Evolutionary conservation across 2,113 vertebrate genomes (phyloP).

Genomic region (Tachysurus vachellii): DNA sequence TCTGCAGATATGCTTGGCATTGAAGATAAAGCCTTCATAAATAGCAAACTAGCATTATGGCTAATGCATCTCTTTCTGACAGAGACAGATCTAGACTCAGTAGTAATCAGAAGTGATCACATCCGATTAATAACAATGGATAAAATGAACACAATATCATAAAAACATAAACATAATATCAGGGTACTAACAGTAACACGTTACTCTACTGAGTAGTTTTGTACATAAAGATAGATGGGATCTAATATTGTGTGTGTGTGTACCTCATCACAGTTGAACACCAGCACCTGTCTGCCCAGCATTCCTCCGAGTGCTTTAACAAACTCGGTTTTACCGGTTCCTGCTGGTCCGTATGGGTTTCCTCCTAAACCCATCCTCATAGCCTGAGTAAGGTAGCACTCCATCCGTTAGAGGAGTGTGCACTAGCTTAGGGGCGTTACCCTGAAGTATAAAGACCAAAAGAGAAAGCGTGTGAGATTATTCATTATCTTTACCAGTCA

Average conservation of each 20-base stretch:
- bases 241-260: slow-evolving; percentile 19
- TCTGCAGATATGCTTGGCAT: too few relatives aligned
- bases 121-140: too few relatives aligned
- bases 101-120: too few relatives aligned
- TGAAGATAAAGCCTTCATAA: too few relatives aligned
- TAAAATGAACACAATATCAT: too few relatives aligned
- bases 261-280: slow-evolving; percentile 99
- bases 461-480: background rate
- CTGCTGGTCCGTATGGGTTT: slow-evolving; percentile 95
- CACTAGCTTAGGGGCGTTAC: slow-evolving; percentile 93
- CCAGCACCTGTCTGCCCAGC: slow-evolving; percentile 94
- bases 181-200: too few relatives aligned
- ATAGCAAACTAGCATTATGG: too few relatives aligned
- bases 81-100: too few relatives aligned
- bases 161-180: too few relatives aligned
- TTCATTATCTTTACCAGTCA: background rate
- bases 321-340: slow-evolving; percentile 98
- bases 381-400: slow-evolving; percentile 95
- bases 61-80: too few relatives aligned
- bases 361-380: slow-evolving; percentile 97
- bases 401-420: slow-evolving; percentile 96
- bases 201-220: too few relatives aligned
- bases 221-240: too few relatives aligned
- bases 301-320: slow-evolving; percentile 94
- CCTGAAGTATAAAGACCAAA: slow-evolving; percentile 67